Conservation (phyloP, 2,888 invertebrate genomes). For the Autographa gamma region DNA sequence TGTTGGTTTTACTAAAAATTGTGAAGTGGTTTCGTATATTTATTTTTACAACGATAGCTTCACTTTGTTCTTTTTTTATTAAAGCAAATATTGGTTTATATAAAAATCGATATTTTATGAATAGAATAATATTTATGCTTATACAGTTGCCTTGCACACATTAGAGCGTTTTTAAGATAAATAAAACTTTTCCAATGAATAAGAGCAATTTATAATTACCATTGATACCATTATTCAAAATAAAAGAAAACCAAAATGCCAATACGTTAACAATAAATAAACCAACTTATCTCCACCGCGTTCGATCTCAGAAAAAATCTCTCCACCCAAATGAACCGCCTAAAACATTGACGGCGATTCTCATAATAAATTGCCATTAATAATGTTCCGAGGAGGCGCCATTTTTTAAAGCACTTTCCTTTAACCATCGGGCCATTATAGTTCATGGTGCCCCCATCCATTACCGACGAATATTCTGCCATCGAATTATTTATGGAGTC, state of each 20-base stretch:
- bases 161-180: no score
- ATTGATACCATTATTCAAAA: no score
- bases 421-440: conserved; percentile 45
- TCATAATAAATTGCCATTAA: conserved; percentile 30
- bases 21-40: no score
- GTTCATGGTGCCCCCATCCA: conserved; percentile 49
- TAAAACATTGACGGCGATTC: conserved; percentile 15
- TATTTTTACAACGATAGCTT: no score
- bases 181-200: no score
- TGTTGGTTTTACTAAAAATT: no score
- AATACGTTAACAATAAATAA: background rate
- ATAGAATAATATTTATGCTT: no score
- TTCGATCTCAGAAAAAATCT: background rate
- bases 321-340: background rate
- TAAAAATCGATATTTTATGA: no score
- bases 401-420: conserved; percentile 41
- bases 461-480: conserved; percentile 37
- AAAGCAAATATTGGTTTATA: no score
- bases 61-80: no score
- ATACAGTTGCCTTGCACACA: no score
- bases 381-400: conserved; percentile 42
- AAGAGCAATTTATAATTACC: background rate
- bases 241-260: no score
- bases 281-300: background rate
- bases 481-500: conserved; percentile 54